phyloP scores from a whole-genome alignment of 2,888 invertebrate genomes.

The Eurytoma californica region DNA sequence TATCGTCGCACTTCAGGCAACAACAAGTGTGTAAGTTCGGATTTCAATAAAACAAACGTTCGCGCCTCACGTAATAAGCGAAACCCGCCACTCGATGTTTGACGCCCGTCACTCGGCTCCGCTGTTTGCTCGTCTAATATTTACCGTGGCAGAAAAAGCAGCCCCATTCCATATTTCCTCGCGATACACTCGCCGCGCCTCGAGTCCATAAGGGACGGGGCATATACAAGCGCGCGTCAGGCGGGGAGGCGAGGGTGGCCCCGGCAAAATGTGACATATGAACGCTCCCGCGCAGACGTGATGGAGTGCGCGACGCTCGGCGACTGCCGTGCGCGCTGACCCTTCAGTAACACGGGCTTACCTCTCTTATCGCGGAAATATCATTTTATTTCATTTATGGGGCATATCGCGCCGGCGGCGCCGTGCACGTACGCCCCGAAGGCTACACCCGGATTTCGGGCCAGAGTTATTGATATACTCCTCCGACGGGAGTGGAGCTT shows the following conservation, averaged over 20 bases:
- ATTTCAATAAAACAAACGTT: conserved; percentile 17
- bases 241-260: not conserved
- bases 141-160: conserved; percentile 11
- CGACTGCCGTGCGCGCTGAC: conserved; percentile 60
- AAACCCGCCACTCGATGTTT: not conserved
- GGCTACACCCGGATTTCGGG: conserved; percentile 52
- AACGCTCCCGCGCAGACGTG: conserved; percentile 9
- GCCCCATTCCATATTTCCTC: not conserved
- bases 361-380: conserved; percentile 67
- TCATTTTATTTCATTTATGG: conserved; percentile 75
- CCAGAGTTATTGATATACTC: conserved; percentile 63
- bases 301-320: conserved; percentile 17
- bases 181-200: not conserved
- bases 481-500: not conserved
- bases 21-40: conserved; percentile 7
- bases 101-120: conserved; percentile 22
- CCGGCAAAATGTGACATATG: conserved; percentile 36
- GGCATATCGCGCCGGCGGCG: conserved; percentile 63
- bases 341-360: conserved; percentile 71
- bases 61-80: conserved; percentile 13
- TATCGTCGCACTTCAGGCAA: not conserved
- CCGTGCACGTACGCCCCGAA: conserved; percentile 40
- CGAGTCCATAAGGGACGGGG: not conserved
- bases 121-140: conserved; percentile 39
- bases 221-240: not conserved